Conservation (phyloP, 2,113 vertebrate species). For the Rousettus leschenaultii region DNA sequence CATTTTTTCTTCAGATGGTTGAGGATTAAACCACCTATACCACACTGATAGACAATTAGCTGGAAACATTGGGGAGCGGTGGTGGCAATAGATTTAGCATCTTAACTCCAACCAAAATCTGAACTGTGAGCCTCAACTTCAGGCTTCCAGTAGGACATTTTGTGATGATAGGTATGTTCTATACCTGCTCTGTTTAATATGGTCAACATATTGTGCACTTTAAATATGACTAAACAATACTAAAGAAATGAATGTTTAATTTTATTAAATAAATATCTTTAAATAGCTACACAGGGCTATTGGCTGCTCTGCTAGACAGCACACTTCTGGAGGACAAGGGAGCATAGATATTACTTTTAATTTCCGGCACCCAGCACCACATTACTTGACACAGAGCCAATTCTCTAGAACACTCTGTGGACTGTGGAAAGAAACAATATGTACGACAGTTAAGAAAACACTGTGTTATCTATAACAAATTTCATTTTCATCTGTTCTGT, state of each 20-base stretch:
- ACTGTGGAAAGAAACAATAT: background rate
- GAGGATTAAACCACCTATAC: background rate
- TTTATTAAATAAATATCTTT: background rate
- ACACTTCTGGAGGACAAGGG: background rate
- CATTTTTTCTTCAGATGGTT: background rate
- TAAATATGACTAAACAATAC: background rate
- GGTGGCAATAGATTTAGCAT: background rate
- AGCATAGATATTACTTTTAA: background rate
- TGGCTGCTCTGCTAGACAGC: background rate
- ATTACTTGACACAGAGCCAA: background rate
- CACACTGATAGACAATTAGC: background rate
- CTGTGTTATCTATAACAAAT: background rate
- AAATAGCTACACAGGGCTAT: background rate
- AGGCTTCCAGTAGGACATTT: background rate
- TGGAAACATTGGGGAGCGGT: background rate
- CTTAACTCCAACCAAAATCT: background rate
- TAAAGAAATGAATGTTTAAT: background rate
- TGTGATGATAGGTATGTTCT: background rate
- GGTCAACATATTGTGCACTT: background rate
- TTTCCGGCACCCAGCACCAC: background rate
- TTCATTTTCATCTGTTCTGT: background rate
- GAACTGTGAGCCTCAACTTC: background rate
- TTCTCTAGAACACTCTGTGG: background rate
- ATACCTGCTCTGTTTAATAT: background rate
- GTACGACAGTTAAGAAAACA: background rate